Evolutionary conservation across 2,113 vertebrate genomes (phyloP).

Genomic region (Dendrocopos noguchii): DNA sequence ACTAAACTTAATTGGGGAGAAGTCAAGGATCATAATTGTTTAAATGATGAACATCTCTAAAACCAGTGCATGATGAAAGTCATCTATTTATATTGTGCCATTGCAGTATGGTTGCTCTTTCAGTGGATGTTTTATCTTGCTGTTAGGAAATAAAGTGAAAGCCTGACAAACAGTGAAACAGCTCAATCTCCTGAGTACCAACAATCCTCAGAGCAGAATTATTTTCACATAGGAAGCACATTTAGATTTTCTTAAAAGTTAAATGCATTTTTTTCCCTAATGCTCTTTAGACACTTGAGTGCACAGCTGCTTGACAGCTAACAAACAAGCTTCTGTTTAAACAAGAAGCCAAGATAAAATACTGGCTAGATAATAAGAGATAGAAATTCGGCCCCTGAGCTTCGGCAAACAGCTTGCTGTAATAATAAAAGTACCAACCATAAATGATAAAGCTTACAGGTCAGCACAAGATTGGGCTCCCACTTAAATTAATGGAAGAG

Average conservation of each 20-base stretch:
- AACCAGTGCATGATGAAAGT: slow-evolving; percentile 61
- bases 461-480: background rate
- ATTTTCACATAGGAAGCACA: slow-evolving; percentile 1
- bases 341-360: slow-evolving; percentile 21
- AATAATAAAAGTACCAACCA: slow-evolving; percentile 32
- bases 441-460: slow-evolving; percentile 12
- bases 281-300: slow-evolving; percentile 28
- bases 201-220: slow-evolving; percentile 29
- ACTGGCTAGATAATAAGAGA: background rate
- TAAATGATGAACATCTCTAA: slow-evolving; percentile 73
- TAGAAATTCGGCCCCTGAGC: background rate
- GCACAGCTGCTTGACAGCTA: slow-evolving; percentile 6
- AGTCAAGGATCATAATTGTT: slow-evolving; percentile 73
- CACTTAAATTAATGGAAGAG: slow-evolving; percentile 26
- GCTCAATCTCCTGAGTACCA: slow-evolving; percentile 9
- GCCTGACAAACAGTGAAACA: slow-evolving; percentile 25
- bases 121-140: slow-evolving; percentile 12
- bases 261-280: slow-evolving; percentile 6
- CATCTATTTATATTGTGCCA: slow-evolving; percentile 62
- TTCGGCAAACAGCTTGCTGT: background rate
- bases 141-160: slow-evolving; percentile 40
- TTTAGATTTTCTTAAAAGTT: slow-evolving; percentile 2
- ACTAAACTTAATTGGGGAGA: slow-evolving; percentile 72
- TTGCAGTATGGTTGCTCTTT: slow-evolving; percentile 56
- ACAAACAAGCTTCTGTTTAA: slow-evolving; percentile 40